Evolutionary conservation across 2,888 invertebrate species (phyloP).

Genomic region (Terebella lapidaria): DNA sequence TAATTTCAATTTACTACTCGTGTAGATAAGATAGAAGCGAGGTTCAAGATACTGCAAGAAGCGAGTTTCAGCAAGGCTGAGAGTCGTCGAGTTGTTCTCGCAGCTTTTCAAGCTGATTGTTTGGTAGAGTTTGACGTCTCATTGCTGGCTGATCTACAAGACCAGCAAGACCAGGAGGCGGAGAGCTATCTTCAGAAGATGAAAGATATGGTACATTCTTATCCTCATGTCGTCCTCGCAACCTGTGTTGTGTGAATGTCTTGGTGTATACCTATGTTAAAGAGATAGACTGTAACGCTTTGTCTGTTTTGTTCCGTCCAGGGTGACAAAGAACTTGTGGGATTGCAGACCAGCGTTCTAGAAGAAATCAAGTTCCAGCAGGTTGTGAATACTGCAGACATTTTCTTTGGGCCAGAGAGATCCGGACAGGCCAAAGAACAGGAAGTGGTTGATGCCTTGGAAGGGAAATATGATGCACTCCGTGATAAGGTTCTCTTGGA

Average conservation of each 20-base stretch:
- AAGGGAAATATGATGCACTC: slow-evolving; percentile 45
- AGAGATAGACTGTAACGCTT: too few species aligned
- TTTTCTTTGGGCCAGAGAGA: not conserved
- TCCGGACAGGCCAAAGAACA: not conserved
- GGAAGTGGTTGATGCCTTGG: slow-evolving; percentile 30
- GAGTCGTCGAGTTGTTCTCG: slow-evolving; percentile 3
- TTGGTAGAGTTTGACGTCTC: slow-evolving; percentile 22
- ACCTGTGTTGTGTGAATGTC: too few species aligned
- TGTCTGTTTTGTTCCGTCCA: not conserved
- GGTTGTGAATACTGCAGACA: not conserved
- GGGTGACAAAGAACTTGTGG: not conserved
- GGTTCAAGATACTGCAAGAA: not conserved
- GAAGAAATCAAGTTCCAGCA: not conserved
- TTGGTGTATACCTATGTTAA: too few species aligned
- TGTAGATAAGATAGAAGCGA: not conserved
- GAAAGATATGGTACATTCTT: slow-evolving; percentile 3
- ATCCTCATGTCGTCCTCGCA: too few species aligned
- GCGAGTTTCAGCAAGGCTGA: not conserved
- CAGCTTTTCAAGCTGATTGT: too few species aligned
- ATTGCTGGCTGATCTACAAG: slow-evolving; percentile 38
- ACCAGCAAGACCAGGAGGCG: slow-evolving; percentile 30
- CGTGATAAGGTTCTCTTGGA: slow-evolving; percentile 44
- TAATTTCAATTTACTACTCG: not conserved
- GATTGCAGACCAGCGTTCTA: not conserved
- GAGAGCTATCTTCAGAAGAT: slow-evolving; percentile 23